Percentiles rank a stretch among this genome's conserved stretches.
These are phyloP conservation scores for Miltochrista miniata DNA, from an alignment of 2,888 invertebrate genomes.

Conservation along the genomic window DNA sequence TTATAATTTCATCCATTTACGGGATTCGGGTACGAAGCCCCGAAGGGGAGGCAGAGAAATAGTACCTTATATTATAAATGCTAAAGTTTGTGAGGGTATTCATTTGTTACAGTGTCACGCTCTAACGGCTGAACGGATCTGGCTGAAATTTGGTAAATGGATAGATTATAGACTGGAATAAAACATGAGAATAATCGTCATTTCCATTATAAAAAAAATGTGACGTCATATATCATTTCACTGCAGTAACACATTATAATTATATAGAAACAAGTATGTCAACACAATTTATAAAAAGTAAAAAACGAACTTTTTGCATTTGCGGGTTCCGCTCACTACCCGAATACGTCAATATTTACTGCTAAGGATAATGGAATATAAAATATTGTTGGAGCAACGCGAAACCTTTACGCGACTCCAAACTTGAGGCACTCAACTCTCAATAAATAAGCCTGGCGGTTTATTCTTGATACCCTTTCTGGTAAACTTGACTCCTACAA, in stretches of 20 bases:
- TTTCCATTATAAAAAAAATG: not conserved
- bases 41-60: too few relatives aligned
- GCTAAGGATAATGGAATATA: slow-evolving; percentile 1
- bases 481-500: not conserved
- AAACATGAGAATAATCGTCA: too few relatives aligned
- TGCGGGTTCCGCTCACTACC: slow-evolving; percentile 1
- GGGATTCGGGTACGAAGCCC: too few relatives aligned
- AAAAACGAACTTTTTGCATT: slow-evolving; percentile 2
- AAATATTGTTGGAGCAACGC: not conserved
- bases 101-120: too few relatives aligned
- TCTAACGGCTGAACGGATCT: too few relatives aligned
- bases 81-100: too few relatives aligned
- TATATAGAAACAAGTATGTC: slow-evolving; percentile 15
- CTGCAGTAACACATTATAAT: slow-evolving; percentile 1
- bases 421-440: too few relatives aligned
- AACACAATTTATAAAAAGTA: slow-evolving; percentile 10
- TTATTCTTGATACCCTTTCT: not conserved
- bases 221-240: slow-evolving; percentile 30
- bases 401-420: not conserved
- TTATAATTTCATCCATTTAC: too few relatives aligned
- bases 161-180: too few relatives aligned
- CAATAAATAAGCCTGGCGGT: too few relatives aligned
- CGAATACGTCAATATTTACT: slow-evolving; percentile 3
- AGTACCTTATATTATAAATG: too few relatives aligned
- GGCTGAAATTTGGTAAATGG: too few relatives aligned